Percentiles rank a stretch among this genome's conserved stretches.
These are phyloP conservation scores for Hydrocynus forskahlii DNA, from an alignment of 2,797 vertebrate genomes.

Conservation along the genomic window DNA sequence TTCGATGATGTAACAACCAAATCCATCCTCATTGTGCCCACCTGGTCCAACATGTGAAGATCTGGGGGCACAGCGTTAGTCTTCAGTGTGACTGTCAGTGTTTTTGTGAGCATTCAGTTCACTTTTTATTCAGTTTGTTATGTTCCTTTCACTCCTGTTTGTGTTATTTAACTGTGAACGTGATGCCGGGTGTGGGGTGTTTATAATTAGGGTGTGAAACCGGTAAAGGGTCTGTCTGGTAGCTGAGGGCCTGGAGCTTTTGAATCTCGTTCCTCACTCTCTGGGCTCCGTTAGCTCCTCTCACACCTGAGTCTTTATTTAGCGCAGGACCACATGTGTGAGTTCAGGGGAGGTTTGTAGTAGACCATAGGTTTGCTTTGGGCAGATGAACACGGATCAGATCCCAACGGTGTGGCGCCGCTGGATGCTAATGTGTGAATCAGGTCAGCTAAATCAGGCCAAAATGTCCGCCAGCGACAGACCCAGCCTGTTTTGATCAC, in stretches of 20 bases:
- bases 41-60: neutral
- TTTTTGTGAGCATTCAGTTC: too few species aligned
- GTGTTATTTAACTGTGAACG: too few species aligned
- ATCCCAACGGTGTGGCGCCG: neutral
- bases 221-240: too few species aligned
- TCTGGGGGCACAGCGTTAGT: too few species aligned
- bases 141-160: too few species aligned
- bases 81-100: too few species aligned
- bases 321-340: neutral
- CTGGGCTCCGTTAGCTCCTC: too few species aligned
- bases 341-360: neutral
- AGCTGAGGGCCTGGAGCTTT: too few species aligned
- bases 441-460: conserved; percentile 5
- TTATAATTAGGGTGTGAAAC: too few species aligned
- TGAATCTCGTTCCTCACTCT: too few species aligned
- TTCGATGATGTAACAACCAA: neutral
- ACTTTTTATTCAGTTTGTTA: neutral
- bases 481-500: neutral
- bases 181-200: too few species aligned
- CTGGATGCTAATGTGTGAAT: conserved; percentile 1
- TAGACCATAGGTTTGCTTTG: neutral
- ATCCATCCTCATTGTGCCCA: neutral
- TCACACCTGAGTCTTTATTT: neutral
- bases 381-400: neutral
- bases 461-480: neutral